phyloP scores from a whole-genome alignment of 2,113 vertebrate species.

The Uropsilus gracilis region DNA sequence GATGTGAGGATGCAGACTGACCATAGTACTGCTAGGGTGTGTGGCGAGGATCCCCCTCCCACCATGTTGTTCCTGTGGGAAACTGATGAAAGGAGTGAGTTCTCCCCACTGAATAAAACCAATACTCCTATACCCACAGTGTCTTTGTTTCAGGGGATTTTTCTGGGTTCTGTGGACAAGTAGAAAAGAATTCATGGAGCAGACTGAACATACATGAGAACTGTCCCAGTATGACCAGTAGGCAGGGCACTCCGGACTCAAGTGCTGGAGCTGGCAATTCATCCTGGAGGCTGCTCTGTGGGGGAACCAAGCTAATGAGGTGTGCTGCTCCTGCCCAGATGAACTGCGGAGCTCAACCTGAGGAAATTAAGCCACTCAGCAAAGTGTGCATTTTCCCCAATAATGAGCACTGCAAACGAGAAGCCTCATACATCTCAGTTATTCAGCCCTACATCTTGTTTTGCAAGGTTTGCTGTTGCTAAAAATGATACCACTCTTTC shows the following conservation, averaged over 20 bases:
- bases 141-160: not conserved
- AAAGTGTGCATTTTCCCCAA: not conserved
- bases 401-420: not conserved
- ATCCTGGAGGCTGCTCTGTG: not conserved
- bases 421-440: not conserved
- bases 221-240: not conserved
- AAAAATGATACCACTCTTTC: constrained; percentile 53
- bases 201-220: not conserved
- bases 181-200: not conserved
- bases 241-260: not conserved
- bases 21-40: not conserved
- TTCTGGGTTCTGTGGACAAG: not conserved
- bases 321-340: not conserved
- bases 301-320: constrained; percentile 44
- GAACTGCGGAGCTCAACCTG: not conserved
- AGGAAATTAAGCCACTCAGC: constrained; percentile 47
- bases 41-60: not conserved
- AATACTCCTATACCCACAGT: not conserved
- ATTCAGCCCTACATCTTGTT: not conserved
- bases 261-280: not conserved
- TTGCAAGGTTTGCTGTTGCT: constrained; percentile 60
- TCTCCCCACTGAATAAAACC: not conserved
- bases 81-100: not conserved
- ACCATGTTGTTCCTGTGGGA: not conserved
- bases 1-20: rapidly evolving